Conservation (phyloP, 2,113 vertebrate genomes). For the Ophiodon elongatus region DNA sequence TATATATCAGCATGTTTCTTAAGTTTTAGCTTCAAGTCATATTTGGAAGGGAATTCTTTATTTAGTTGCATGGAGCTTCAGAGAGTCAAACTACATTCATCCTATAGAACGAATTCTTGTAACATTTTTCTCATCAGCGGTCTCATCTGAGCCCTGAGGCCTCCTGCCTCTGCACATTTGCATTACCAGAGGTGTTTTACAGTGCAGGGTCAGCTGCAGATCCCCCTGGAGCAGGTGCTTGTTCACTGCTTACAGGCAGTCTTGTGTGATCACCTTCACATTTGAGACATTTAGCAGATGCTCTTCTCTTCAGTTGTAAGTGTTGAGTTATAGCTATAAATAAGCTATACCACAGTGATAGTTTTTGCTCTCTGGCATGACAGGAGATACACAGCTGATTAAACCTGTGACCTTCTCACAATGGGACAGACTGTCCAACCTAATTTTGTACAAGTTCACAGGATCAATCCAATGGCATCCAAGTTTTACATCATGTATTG, state of each 20-base stretch:
- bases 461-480: conserved; percentile 42
- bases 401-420: conserved; percentile 47
- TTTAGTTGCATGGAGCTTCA: not conserved
- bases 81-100: not conserved
- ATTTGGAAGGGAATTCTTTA: not conserved
- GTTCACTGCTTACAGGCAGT: not conserved
- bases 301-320: not conserved
- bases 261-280: conserved; percentile 11
- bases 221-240: conserved; percentile 19
- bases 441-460: conserved; percentile 45
- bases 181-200: conserved; percentile 12
- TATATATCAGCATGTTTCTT: not conserved
- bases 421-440: conserved; percentile 23
- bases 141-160: not conserved
- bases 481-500: conserved; percentile 2
- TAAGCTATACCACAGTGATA: conserved; percentile 14
- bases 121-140: not conserved
- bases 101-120: not conserved
- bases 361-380: conserved; percentile 17
- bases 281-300: conserved; percentile 7
- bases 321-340: conserved; percentile 11
- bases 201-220: conserved; percentile 17
- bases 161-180: not conserved
- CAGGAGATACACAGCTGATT: conserved; percentile 16
- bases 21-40: not conserved